A percentile compares a stretch with the other conserved stretches of the same genome.
These are phyloP conservation scores for Coilia nasus DNA, from an alignment of 2,797 vertebrate species.

Conservation along the genomic window DNA sequence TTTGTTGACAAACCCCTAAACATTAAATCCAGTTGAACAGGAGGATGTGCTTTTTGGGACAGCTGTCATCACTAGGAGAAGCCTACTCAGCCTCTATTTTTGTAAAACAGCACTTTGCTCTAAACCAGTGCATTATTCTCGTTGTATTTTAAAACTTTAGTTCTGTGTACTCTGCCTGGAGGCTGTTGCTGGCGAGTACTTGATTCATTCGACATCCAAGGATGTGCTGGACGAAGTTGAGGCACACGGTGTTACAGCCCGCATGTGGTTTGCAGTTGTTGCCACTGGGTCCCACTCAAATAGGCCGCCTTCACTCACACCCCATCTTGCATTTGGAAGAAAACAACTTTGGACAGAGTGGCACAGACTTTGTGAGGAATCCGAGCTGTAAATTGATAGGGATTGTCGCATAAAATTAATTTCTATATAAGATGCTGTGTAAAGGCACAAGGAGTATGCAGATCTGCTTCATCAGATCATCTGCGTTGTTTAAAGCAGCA, in stretches of 20 bases:
- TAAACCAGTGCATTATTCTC: background rate
- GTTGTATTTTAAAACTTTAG: background rate
- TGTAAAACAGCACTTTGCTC: background rate
- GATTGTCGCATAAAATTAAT: background rate
- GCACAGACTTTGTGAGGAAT: background rate
- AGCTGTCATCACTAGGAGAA: background rate
- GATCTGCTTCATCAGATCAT: background rate
- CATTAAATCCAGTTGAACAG: background rate
- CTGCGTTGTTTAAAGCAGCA: background rate
- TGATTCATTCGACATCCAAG: background rate
- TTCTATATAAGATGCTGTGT: background rate
- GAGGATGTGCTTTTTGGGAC: background rate
- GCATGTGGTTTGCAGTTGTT: constrained; percentile 8
- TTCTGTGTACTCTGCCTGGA: background rate
- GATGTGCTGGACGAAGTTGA: background rate
- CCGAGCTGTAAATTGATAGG: background rate
- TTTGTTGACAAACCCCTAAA: background rate
- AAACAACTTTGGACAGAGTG: background rate
- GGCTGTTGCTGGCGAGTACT: background rate
- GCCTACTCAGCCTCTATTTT: background rate
- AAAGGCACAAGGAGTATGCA: background rate
- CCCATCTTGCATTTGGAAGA: background rate
- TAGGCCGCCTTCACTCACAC: background rate
- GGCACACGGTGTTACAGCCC: background rate
- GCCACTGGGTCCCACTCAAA: background rate